Percentiles rank a stretch among this genome's conserved stretches.
Conservation (phyloP, 2,113 vertebrate genomes). For the Erythrolamprus reginae region DNA sequence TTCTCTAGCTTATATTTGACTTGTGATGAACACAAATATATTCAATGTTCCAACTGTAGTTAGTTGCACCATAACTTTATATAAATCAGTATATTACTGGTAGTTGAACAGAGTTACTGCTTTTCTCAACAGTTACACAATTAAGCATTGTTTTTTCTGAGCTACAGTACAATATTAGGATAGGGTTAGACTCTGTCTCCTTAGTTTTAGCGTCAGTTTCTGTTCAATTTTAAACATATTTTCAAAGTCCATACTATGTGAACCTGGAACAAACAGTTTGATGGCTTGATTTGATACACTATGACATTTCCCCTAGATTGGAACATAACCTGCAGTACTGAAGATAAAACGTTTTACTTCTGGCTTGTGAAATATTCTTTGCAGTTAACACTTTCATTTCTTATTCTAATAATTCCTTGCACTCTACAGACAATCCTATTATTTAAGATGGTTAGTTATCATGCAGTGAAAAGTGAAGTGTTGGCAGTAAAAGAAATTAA, state of each 20-base stretch:
- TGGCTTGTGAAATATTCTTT: not conserved
- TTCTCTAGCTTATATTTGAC: not conserved
- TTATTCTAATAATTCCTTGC: not conserved
- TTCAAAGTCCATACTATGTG: not conserved
- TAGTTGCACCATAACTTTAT: not conserved
- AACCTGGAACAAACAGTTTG: not conserved
- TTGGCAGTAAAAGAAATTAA: not conserved
- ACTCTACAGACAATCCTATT: not conserved
- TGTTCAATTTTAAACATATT: not conserved
- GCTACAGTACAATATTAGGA: not conserved
- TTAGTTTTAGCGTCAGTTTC: not conserved
- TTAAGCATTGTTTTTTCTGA: not conserved
- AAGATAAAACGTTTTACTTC: constrained; percentile 8
- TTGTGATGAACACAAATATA: not conserved
- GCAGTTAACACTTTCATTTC: constrained; percentile 13
- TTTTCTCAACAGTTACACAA: not conserved
- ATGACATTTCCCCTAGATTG: constrained; percentile 14
- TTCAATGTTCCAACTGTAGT: not conserved
- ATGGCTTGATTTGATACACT: constrained; percentile 17
- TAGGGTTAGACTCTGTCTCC: not conserved
- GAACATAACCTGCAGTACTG: not conserved
- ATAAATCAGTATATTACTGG: not conserved
- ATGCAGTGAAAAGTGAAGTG: rapidly evolving
- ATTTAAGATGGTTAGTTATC: constrained; percentile 6
- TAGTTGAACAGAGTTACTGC: not conserved